A percentile compares a stretch with the other conserved stretches of the same genome.
Evolutionary conservation across 2,888 invertebrate genomes (phyloP).

Genomic region (Rhyacophila evoluta): DNA sequence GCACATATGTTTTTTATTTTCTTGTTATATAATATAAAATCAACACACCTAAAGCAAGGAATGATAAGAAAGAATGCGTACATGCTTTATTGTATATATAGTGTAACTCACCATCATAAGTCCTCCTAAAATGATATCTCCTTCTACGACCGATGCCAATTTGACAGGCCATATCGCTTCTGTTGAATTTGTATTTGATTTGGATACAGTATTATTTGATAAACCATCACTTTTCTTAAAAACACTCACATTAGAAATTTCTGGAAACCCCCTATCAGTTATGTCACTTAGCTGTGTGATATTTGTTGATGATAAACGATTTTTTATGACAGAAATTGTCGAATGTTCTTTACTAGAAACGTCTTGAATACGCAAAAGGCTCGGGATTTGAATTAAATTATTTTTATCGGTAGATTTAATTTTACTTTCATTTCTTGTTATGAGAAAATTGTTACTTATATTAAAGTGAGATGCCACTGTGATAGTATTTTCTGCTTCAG

Average conservation of each 20-base stretch:
- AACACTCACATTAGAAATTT: background rate
- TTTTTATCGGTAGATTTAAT: background rate
- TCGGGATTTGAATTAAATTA: background rate
- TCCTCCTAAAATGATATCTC: conserved; percentile 89
- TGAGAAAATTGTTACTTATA: background rate
- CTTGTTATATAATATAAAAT: too few relatives aligned
- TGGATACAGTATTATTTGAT: background rate
- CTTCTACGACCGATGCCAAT: conserved; percentile 87
- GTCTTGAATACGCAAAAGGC: background rate
- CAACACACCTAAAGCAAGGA: too few relatives aligned
- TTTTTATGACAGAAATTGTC: background rate
- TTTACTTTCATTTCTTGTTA: too few relatives aligned
- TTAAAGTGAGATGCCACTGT: background rate
- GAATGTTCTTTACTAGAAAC: background rate
- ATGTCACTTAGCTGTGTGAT: background rate
- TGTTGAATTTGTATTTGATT: background rate
- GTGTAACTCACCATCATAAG: conserved; percentile 81
- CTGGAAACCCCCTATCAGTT: background rate
- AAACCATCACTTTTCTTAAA: background rate
- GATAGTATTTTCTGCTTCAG: background rate
- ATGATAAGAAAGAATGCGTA: too few relatives aligned
- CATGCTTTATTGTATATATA: too few relatives aligned
- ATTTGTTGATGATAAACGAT: background rate
- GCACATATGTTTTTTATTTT: too few relatives aligned
- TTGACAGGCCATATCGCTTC: conserved; percentile 80